Conservation (phyloP, 2,113 vertebrate genomes). For the Coturnix japonica region DNA sequence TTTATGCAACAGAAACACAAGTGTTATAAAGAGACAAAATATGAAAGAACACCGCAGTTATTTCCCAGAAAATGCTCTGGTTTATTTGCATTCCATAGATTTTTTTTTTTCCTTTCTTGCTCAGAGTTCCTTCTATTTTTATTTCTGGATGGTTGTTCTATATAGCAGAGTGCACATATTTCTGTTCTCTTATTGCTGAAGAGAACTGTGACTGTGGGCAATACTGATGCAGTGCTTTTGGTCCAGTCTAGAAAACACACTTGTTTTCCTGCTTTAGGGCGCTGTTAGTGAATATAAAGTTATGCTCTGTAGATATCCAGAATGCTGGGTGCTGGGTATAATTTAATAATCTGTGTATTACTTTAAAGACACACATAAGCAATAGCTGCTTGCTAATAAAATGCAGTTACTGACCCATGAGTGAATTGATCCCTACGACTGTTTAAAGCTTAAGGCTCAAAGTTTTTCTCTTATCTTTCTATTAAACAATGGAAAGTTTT, state of each 20-base stretch:
- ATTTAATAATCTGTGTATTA: slow-evolving; percentile 83
- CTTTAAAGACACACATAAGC: slow-evolving; percentile 82
- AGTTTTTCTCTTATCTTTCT: slow-evolving; percentile 79
- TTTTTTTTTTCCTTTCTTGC: background rate
- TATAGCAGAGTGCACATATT: background rate
- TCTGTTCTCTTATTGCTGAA: slow-evolving; percentile 10
- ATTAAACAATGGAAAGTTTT: slow-evolving; percentile 92
- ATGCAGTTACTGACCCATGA: slow-evolving; percentile 88
- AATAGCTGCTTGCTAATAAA: slow-evolving; percentile 79
- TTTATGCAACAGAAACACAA: background rate
- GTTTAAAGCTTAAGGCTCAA: slow-evolving; percentile 77
- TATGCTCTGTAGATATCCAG: background rate
- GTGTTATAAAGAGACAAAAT: background rate
- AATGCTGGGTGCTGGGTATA: background rate
- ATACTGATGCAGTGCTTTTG: background rate
- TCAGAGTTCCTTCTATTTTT: background rate
- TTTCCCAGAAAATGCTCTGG: background rate
- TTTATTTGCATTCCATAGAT: background rate
- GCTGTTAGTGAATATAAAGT: background rate
- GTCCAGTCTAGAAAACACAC: background rate
- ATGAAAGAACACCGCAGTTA: background rate
- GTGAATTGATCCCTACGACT: slow-evolving; percentile 86
- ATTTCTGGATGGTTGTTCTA: background rate
- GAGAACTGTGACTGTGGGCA: background rate
- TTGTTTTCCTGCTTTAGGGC: background rate